Base-by-base conservation (phyloP, 2,888 invertebrate genomes). In the Odontomyia ornata region DNA sequence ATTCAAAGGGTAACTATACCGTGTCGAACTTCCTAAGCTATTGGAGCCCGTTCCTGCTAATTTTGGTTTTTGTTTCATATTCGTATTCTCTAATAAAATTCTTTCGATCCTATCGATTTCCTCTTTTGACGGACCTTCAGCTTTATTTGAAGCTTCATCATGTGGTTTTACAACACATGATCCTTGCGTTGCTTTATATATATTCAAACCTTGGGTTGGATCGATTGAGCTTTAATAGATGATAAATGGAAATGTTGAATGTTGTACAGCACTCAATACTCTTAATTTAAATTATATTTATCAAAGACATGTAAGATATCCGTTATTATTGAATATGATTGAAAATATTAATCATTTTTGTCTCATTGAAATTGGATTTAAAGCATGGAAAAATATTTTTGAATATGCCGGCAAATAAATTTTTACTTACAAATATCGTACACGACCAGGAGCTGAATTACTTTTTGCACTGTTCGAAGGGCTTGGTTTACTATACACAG, bases 141-240 rank as follows among this genome's bases (percentile, higher is more conserved):
- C 92, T 84, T 90, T 91, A 73, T 90, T 89, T 83, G 89, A 90
- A 81, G 91, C 90, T 83, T 91, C 92, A 84, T 93, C 93, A 78
- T 89, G 88, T 9, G 90, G 89, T 80, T 90, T 89, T 5, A 90
- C 90, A 47, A 90, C 89, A 84, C 90, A 90, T 71, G 89, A 89
- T 1, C 91, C 93, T 89, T 86, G 86, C 72, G 85, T 86, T 60
- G 87, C 87, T 82, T 87, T 87, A 78, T 84, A 86, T 28, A 87
- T 82, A 83, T 87, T 87, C 30, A 87, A 83, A 43, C 87, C 84
- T 81, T 87, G 85, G 79, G 83, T 85, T 36, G 87, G 87, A 83
- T 87, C 87, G 79, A 87, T 87, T 47, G 87, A 87, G 79, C 86
- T 87, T 80, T 3, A 71, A 72, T 73, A 77, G 43, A 47, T 65